Conservation (phyloP, 2,888 invertebrate species). For the Perithous albicinctus region DNA sequence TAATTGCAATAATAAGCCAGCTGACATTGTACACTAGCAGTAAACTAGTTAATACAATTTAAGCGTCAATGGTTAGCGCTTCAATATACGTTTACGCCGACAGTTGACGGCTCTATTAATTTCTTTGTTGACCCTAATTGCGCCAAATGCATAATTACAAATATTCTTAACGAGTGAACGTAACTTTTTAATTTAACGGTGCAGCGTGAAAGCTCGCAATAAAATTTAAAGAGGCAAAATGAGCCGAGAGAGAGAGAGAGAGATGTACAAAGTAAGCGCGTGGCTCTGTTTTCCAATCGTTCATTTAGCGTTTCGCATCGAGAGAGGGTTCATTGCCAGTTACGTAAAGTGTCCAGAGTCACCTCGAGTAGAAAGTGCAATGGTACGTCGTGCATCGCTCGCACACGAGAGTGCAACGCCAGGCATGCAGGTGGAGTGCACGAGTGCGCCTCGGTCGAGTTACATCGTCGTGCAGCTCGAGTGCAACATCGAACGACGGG, state of each 20-base stretch:
- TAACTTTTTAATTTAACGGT: background rate
- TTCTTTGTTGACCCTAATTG: background rate
- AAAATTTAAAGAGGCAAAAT: background rate
- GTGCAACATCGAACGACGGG: slow-evolving; percentile 2
- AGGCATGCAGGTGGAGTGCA: slow-evolving; percentile 50
- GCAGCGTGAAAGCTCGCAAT: background rate
- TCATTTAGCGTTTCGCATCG: slow-evolving; percentile 60
- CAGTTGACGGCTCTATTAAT: background rate
- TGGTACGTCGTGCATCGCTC: slow-evolving; percentile 60
- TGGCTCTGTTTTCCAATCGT: slow-evolving; percentile 46
- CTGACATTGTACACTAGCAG: too few species aligned
- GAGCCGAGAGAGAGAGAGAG: background rate
- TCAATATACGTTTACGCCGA: background rate
- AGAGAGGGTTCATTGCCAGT: slow-evolving; percentile 84
- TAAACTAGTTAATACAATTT: too few species aligned
- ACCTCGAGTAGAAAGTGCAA: slow-evolving; percentile 79
- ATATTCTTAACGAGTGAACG: background rate
- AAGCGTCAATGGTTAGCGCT: background rate
- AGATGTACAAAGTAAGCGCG: slow-evolving; percentile 17
- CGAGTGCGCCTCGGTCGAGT: slow-evolving; percentile 70
- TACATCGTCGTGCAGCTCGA: slow-evolving; percentile 64
- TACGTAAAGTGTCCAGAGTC: slow-evolving; percentile 78
- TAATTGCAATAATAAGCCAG: background rate
- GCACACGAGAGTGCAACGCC: slow-evolving; percentile 43
- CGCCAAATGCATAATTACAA: background rate